phyloP scores from a whole-genome alignment of 1,140 invertebrate genomes.

The Bombus pyrosoma region DNA sequence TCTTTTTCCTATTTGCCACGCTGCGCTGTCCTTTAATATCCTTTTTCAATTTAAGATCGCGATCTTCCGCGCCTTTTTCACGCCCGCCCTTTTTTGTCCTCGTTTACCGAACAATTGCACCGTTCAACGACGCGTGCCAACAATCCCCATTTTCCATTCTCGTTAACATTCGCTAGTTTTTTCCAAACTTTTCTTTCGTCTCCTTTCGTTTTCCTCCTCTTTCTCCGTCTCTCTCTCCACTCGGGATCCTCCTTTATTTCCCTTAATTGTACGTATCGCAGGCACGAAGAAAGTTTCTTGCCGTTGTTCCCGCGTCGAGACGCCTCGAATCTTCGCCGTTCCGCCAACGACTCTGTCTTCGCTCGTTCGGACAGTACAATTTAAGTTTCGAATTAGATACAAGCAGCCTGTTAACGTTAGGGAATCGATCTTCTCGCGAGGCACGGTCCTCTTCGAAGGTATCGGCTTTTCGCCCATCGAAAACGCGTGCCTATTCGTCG shows the following conservation, averaged over 20 bases:
- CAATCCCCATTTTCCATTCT: not conserved
- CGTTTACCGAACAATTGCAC: conserved; percentile 23
- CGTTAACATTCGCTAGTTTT: not conserved
- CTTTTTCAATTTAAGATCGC: conserved; percentile 1
- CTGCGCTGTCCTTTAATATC: not conserved
- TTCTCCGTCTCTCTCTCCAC: no score
- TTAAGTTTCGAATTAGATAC: conserved; percentile 64
- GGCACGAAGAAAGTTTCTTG: not conserved
- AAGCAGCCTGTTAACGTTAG: conserved; percentile 51
- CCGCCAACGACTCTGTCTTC: conserved; percentile 22
- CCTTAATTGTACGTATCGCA: not conserved
- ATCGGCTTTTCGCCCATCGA: not conserved
- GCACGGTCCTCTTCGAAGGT: no score
- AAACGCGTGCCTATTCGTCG: not conserved
- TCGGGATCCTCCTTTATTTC: not conserved
- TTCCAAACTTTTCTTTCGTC: not conserved
- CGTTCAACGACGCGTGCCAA: conserved; percentile 25
- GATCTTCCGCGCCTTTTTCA: conserved; percentile 9
- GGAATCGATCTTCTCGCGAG: conserved; percentile 48
- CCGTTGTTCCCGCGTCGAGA: not conserved
- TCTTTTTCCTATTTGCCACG: not conserved
- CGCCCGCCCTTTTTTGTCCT: conserved; percentile 3
- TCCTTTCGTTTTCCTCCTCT: not conserved
- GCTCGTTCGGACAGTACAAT: conserved; percentile 56
- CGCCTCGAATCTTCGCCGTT: no score